Evolutionary conservation across 2,888 invertebrate genomes (phyloP).

Genomic region (Matsumyia berberina): DNA sequence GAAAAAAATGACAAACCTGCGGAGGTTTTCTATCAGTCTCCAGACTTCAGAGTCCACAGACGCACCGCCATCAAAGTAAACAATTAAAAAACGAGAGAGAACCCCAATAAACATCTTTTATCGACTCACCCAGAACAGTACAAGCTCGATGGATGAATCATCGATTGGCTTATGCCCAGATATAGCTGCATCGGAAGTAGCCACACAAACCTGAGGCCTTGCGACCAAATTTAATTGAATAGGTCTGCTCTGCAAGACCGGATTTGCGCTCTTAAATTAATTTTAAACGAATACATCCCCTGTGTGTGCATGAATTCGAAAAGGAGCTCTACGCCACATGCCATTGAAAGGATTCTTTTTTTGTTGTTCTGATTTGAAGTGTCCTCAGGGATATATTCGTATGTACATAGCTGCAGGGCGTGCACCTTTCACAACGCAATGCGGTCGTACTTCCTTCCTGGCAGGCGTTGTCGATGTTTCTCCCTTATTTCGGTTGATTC

Average conservation of each 20-base stretch:
- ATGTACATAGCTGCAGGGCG: constrained; percentile 36
- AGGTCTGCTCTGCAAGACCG: constrained; percentile 35
- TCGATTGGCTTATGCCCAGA: constrained; percentile 10
- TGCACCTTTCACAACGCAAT: constrained; percentile 45
- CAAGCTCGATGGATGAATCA: constrained; percentile 47
- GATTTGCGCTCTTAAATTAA: constrained; percentile 48
- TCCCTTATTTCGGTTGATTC: constrained; percentile 6
- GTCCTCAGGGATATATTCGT: constrained; percentile 31
- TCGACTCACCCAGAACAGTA: constrained; percentile 24
- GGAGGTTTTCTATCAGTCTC: constrained; percentile 26
- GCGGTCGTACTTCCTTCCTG: constrained; percentile 57
- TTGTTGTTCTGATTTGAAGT: constrained; percentile 2
- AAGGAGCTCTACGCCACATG: constrained; percentile 17
- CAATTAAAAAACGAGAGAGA: background rate
- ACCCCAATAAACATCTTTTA: constrained; percentile 49
- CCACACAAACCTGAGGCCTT: background rate
- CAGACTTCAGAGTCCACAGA: constrained; percentile 29
- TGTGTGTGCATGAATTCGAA: constrained; percentile 15
- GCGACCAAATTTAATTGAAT: constrained; percentile 43
- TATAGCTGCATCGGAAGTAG: constrained; percentile 7
- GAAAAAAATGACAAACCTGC: constrained; percentile 6
- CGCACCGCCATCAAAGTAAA: no score
- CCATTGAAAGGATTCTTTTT: constrained; percentile 45
- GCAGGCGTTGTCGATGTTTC: background rate
- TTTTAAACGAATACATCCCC: constrained; percentile 14